phyloP scores from a whole-genome alignment of 2,797 vertebrate genomes.

The Coracias cyanogaster region DNA sequence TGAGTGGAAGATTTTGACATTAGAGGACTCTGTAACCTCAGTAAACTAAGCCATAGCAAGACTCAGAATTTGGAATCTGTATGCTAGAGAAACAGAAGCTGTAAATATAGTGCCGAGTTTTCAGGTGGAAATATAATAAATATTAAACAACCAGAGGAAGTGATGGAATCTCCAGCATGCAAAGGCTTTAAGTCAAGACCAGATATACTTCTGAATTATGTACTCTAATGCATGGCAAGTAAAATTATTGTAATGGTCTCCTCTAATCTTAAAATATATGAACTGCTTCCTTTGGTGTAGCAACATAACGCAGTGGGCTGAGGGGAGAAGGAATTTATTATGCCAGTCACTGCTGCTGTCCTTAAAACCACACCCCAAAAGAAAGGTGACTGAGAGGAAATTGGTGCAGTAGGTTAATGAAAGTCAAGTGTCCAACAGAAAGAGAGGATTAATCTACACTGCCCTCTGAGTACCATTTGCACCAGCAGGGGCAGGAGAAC shows the following conservation, averaged over 20 bases:
- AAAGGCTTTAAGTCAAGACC: not conserved
- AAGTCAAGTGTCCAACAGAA: not conserved
- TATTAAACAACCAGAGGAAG: not conserved
- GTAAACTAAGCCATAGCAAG: not conserved
- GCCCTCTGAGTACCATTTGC: not conserved
- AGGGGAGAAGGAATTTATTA: not conserved
- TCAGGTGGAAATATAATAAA: not conserved
- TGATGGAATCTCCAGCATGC: accelerated
- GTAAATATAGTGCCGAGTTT: not conserved
- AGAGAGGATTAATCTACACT: not conserved
- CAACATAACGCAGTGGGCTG: accelerated
- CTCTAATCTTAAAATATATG: constrained; percentile 22
- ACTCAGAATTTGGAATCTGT: not conserved
- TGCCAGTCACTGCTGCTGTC: not conserved
- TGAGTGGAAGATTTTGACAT: not conserved
- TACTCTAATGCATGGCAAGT: not conserved
- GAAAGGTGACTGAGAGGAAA: constrained; percentile 17
- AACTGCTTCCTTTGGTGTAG: constrained; percentile 17
- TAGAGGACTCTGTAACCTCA: not conserved
- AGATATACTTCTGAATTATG: not conserved
- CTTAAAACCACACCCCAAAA: constrained; percentile 24
- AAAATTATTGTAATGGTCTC: constrained; percentile 50
- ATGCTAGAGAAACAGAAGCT: not conserved
- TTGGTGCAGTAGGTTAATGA: constrained; percentile 20
- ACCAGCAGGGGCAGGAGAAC: not conserved